Percentiles rank a stretch among this genome's conserved stretches.
phyloP scores from a whole-genome alignment of 2,888 invertebrate species.

The Lymantria monacha region DNA sequence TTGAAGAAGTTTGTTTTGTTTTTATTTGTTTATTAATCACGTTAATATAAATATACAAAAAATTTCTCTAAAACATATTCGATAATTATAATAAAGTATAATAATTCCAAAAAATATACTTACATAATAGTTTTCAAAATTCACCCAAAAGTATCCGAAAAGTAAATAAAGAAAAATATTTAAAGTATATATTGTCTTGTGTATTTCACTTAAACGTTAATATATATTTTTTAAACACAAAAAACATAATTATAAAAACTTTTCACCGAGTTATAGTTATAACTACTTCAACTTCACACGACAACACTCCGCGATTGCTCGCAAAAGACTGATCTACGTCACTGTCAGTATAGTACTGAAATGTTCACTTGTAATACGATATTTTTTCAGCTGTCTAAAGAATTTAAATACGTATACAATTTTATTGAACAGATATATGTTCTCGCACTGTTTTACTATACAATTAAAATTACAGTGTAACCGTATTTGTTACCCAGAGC shows the following conservation, averaged over 20 bases:
- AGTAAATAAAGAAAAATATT: neutral
- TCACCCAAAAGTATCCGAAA: conserved; percentile 2
- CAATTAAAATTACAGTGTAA: too few relatives aligned
- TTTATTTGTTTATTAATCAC: too few relatives aligned
- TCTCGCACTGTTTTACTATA: conserved; percentile 1
- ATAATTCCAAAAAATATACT: conserved; percentile 4
- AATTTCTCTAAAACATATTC: too few relatives aligned
- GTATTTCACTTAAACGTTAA: neutral
- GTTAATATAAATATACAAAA: too few relatives aligned
- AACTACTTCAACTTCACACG: conserved; percentile 4
- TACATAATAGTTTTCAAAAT: conserved; percentile 10
- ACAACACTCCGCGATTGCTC: conserved; percentile 11
- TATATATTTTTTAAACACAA: neutral
- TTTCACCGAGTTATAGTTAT: neutral
- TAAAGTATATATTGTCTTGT: neutral
- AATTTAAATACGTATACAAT: conserved; percentile 10
- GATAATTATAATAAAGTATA: too few relatives aligned
- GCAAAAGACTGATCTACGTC: conserved; percentile 12
- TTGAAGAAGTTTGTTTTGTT: too few relatives aligned
- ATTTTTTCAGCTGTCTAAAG: conserved; percentile 13
- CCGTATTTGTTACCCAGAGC: too few relatives aligned
- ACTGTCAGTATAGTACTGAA: conserved; percentile 10
- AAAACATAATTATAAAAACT: conserved; percentile 7
- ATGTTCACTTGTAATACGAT: conserved; percentile 9
- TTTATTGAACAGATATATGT: conserved; percentile 7